Base-by-base conservation (phyloP, 1,140 invertebrate genomes). In the Leptonema lineaticorne region DNA sequence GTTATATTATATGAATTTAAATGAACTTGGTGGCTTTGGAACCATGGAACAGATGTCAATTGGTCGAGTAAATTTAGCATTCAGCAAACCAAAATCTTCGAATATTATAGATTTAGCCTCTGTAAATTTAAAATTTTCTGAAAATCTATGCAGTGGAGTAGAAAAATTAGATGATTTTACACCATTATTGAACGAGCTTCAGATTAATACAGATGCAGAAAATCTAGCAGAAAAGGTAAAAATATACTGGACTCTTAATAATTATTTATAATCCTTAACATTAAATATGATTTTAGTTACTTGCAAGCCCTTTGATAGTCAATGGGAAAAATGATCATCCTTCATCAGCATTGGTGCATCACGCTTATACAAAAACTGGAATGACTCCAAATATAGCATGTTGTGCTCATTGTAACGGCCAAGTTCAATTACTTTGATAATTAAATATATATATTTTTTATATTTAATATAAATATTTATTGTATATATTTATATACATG, bases 71-170 rank as follows among this genome's bases (percentile, higher is more conserved):
- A 81, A 83, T 64, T 79, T 83, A 33, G 79, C 75, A 58, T 74
- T 78, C 2, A 79, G 78, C 26, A 76, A 78, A 62, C 79, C 79
- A 24, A 81, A 80, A 73, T 79, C 81, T 11, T 76, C 79, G 4
- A 83, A 81, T 67, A 77, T 81, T 11, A 64, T 82, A n/a, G 81
- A 83, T 64, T 71, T 83, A 70, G 74, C 80, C 11, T 78, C 78
- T 4, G 76, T 80, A 1, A 83, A 81, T 74, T 74, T 83, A 70
- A 82, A 81, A 67, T 68, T 83, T 30, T 79, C 81, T 2, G 81
- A 83, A 67, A 83, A 83, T 73, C 74, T 83, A 14, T 79, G 78
- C 67, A 81, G 75, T 66, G 76, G 75, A 16, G 74, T 78, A 16
- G 77, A 77, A 6, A 83, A 82, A 53, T 76, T 79, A 27, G 79